A percentile compares a stretch with the other conserved stretches of the same genome.
Evolutionary conservation across 2,113 vertebrate species (phyloP).

Genomic region (Rallus limicola): DNA sequence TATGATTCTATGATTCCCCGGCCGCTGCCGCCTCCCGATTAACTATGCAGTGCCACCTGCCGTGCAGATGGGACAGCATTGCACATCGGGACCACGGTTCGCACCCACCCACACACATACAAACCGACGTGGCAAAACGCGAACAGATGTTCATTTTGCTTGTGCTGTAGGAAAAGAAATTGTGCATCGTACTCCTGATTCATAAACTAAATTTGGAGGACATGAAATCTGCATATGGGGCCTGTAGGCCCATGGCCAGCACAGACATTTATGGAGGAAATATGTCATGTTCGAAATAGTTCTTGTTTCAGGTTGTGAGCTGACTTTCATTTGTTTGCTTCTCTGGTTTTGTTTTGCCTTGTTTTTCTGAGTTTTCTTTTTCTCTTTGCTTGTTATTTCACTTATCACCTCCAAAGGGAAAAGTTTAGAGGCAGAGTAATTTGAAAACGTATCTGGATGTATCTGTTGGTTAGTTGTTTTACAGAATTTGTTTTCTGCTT

Average conservation of each 20-base stretch:
- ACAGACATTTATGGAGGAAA: constrained; percentile 31
- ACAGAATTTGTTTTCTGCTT: not conserved
- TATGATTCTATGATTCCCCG: too few relatives aligned
- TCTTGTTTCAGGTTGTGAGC: constrained; percentile 18
- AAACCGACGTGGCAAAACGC: constrained; percentile 73
- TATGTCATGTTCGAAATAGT: constrained; percentile 22
- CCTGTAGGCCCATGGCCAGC: constrained; percentile 50
- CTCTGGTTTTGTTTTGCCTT: not conserved
- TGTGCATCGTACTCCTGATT: constrained; percentile 69
- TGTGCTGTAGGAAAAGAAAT: constrained; percentile 68
- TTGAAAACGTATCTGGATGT: not conserved
- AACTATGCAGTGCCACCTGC: constrained; percentile 77
- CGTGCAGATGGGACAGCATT: constrained; percentile 76
- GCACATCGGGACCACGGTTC: constrained; percentile 73
- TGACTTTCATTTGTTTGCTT: constrained; percentile 26
- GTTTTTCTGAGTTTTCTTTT: not conserved
- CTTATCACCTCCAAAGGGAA: not conserved
- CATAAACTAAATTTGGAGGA: constrained; percentile 73
- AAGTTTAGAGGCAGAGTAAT: not conserved
- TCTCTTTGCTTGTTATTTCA: not conserved
- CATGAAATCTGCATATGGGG: constrained; percentile 53
- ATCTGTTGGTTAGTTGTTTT: not conserved
- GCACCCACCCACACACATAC: constrained; percentile 69
- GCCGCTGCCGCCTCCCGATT: constrained; percentile 18
- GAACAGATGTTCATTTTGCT: constrained; percentile 81